These are phyloP conservation scores for Hecatera dysodea DNA, from an alignment of 2,888 invertebrate species.

Conservation along the genomic window DNA sequence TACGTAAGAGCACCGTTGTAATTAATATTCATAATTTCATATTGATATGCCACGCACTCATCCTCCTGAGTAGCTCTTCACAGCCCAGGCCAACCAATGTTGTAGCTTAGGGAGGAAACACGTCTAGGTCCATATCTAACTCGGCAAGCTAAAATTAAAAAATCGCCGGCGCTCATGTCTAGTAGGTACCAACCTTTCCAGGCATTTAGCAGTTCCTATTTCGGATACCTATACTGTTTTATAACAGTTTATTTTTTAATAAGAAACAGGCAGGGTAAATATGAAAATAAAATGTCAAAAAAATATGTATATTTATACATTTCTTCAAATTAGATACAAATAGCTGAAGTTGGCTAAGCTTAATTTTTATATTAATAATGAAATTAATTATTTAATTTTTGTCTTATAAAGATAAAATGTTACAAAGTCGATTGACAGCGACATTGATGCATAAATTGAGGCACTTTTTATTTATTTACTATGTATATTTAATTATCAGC, in stretches of 20 bases:
- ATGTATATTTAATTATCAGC: conserved; percentile 7
- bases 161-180: no score
- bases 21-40: no score
- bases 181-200: background rate
- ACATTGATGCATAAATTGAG: background rate
- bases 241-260: background rate
- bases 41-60: no score
- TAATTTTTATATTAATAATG: conserved; percentile 13
- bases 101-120: no score
- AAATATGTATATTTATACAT: conserved; percentile 12
- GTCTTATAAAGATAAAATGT: conserved; percentile 11
- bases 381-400: background rate
- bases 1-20: no score
- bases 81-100: no score
- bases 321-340: background rate
- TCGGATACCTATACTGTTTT: background rate
- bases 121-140: no score
- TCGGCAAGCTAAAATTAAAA: no score
- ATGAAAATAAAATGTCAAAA: conserved; percentile 29
- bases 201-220: conserved; percentile 13
- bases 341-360: conserved; percentile 39
- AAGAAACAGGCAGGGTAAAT: conserved; percentile 47
- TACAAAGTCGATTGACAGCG: conserved; percentile 21
- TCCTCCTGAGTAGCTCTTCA: no score
- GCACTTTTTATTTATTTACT: conserved; percentile 5